A percentile compares a stretch with the other conserved stretches of the same genome.
phyloP scores from a whole-genome alignment of 1,140 invertebrate genomes.

The Micrasema minimum region DNA sequence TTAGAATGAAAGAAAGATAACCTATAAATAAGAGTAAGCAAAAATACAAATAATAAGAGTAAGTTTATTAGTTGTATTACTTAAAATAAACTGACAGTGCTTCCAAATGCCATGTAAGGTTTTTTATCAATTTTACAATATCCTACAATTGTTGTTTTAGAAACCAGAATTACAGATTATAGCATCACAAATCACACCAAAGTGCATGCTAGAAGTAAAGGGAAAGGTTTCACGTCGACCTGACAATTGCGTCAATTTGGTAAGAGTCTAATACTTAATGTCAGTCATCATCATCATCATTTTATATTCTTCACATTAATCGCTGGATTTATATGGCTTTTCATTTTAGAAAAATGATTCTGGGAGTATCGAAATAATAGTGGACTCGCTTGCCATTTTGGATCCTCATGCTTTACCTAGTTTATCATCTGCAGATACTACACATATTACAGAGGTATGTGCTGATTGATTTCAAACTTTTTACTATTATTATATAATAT shows the following conservation, averaged over 20 bases:
- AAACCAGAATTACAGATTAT: slow-evolving; percentile 37
- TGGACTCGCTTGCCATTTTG: slow-evolving; percentile 32
- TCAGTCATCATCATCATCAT: neutral
- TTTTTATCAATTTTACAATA: too few relatives aligned
- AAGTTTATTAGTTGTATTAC: too few relatives aligned
- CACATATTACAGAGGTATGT: neutral
- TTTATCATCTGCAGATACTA: neutral
- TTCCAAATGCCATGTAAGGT: too few relatives aligned
- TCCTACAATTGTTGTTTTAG: slow-evolving; percentile 10
- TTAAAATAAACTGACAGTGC: too few relatives aligned
- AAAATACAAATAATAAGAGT: too few relatives aligned
- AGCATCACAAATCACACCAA: slow-evolving; percentile 38
- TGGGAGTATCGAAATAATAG: slow-evolving; percentile 46
- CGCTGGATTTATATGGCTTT: neutral
- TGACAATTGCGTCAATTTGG: slow-evolving; percentile 39
- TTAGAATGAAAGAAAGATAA: too few relatives aligned
- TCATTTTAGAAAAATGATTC: slow-evolving; percentile 39
- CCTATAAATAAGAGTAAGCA: too few relatives aligned
- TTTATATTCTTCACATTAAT: neutral
- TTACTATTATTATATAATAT: too few relatives aligned
- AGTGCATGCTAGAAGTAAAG: slow-evolving; percentile 58
- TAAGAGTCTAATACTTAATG: neutral
- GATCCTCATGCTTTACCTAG: slow-evolving; percentile 36
- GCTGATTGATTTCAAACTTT: neutral
- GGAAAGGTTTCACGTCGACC: slow-evolving; percentile 59